These are phyloP conservation scores for Cossypha dichroa DNA, from an alignment of 2,797 vertebrate species.

Conservation along the genomic window DNA sequence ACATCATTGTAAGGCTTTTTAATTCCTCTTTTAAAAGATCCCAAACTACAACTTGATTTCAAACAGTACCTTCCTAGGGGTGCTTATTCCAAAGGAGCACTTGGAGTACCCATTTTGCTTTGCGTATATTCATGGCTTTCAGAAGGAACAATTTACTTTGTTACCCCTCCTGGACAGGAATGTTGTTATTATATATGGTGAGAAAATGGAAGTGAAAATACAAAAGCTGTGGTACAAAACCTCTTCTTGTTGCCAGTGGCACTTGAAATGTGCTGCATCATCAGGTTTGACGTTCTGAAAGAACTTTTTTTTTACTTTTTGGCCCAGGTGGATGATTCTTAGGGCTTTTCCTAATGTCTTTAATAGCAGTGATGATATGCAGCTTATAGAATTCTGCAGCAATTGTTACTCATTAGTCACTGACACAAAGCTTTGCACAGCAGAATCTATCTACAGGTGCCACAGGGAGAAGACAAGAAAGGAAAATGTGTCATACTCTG, in stretches of 20 bases:
- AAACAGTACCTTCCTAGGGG: background rate
- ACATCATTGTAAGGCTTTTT: background rate
- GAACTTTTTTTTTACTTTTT: background rate
- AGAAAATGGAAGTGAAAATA: background rate
- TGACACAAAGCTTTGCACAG: background rate
- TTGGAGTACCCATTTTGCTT: background rate
- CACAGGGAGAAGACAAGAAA: slow-evolving; percentile 18
- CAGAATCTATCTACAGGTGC: slow-evolving; percentile 18
- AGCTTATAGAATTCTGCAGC: background rate
- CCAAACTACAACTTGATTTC: background rate
- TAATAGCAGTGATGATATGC: background rate
- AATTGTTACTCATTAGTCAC: slow-evolving; percentile 16
- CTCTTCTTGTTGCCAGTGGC: background rate
- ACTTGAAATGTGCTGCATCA: background rate
- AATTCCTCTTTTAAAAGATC: background rate
- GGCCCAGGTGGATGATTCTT: background rate
- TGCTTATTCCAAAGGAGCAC: background rate
- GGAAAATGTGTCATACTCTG: background rate
- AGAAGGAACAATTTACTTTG: background rate
- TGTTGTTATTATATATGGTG: background rate
- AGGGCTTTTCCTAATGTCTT: background rate
- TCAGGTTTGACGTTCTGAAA: background rate
- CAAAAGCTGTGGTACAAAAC: background rate
- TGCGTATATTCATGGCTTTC: background rate
- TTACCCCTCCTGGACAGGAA: background rate